These are phyloP conservation scores for Himalopsyche anomala DNA, from an alignment of 2,888 invertebrate genomes.

Conservation along the genomic window DNA sequence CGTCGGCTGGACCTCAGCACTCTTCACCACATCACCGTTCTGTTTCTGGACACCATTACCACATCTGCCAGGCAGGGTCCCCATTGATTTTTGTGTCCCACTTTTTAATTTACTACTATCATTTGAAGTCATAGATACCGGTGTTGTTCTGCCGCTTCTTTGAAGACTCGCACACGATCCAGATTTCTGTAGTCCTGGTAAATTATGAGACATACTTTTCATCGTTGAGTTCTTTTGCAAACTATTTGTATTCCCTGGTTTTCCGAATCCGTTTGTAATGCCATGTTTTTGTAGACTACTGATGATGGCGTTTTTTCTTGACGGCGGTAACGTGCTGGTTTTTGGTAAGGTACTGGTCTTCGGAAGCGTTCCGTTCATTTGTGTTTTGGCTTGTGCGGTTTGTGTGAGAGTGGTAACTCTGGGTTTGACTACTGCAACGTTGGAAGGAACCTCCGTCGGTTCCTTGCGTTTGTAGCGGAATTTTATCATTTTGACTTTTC, in stretches of 20 bases:
- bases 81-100: slow-evolving; percentile 67
- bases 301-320: slow-evolving; percentile 61
- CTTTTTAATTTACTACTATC: slow-evolving; percentile 39
- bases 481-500: slow-evolving; percentile 77
- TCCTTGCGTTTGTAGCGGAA: slow-evolving; percentile 82
- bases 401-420: slow-evolving; percentile 45
- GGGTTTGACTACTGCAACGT: slow-evolving; percentile 38
- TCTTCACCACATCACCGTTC: slow-evolving; percentile 74
- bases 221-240: slow-evolving; percentile 52
- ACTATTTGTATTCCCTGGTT: slow-evolving; percentile 53
- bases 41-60: slow-evolving; percentile 70
- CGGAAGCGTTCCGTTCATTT: slow-evolving; percentile 53
- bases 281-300: slow-evolving; percentile 61
- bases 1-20: slow-evolving; percentile 74
- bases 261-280: slow-evolving; percentile 47
- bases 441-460: slow-evolving; percentile 66
- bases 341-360: slow-evolving; percentile 56
- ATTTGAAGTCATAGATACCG: slow-evolving; percentile 45
- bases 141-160: slow-evolving; percentile 62
- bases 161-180: slow-evolving; percentile 62
- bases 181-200: slow-evolving; percentile 56
- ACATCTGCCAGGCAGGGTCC: slow-evolving; percentile 64
- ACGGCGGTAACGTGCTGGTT: slow-evolving; percentile 49
- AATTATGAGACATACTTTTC: not conserved
- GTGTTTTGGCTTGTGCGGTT: slow-evolving; percentile 44